Conservation (phyloP, 2,797 vertebrate species). For the Chelmon rostratus region DNA sequence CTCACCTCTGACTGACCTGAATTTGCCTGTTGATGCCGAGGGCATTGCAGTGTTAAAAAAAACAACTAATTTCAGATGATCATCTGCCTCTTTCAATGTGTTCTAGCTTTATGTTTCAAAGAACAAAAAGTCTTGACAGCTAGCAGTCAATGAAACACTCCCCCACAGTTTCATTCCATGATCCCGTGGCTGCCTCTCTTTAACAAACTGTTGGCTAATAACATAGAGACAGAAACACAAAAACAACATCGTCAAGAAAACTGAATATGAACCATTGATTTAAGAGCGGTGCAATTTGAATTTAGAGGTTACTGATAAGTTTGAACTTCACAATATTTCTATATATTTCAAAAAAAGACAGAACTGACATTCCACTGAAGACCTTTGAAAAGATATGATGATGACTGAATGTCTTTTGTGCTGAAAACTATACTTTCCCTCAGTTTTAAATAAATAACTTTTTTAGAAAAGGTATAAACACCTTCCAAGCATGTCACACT, state of each 20-base stretch:
- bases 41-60: neutral
- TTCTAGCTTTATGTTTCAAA: neutral
- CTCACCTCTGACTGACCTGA: slow-evolving; percentile 13
- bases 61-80: slow-evolving; percentile 2
- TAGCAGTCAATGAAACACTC: neutral
- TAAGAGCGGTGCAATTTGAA: neutral
- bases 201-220: neutral
- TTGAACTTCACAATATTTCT: neutral
- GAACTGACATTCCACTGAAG: neutral
- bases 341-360: neutral
- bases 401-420: neutral
- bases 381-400: neutral
- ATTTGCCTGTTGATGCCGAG: slow-evolving; percentile 1
- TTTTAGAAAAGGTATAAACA: too few relatives aligned
- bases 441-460: too few relatives aligned
- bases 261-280: too few relatives aligned
- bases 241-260: neutral
- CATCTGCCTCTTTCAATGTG: neutral
- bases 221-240: neutral
- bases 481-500: neutral
- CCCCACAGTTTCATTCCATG: slow-evolving; percentile 1
- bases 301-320: neutral
- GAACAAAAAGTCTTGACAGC: neutral
- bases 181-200: neutral
- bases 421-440: too few relatives aligned